These are phyloP conservation scores for Crypturellus tataupa DNA, from an alignment of 2,797 vertebrate genomes.

Conservation along the genomic window DNA sequence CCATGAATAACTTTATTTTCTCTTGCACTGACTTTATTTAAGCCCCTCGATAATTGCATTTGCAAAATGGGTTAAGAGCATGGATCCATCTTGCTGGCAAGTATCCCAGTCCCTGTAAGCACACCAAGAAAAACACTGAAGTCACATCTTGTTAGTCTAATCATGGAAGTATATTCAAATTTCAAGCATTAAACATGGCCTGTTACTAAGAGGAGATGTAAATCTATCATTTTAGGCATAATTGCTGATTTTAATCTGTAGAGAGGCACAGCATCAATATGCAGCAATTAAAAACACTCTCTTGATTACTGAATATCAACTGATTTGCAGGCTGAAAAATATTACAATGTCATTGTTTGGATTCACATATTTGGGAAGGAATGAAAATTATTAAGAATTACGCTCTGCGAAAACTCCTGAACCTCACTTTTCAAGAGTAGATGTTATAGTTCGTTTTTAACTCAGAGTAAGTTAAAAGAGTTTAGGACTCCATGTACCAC, in stretches of 20 bases:
- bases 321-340: neutral
- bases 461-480: neutral
- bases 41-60: conserved; percentile 57
- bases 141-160: conserved; percentile 6
- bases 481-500: neutral
- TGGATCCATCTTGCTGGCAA: conserved; percentile 41
- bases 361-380: neutral
- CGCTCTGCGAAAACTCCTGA: neutral
- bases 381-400: neutral
- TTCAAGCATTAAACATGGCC: neutral
- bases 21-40: conserved; percentile 51
- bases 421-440: neutral
- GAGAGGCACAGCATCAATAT: neutral
- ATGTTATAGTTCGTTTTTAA: neutral
- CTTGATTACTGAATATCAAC: neutral
- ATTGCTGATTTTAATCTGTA: neutral
- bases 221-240: neutral
- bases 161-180: neutral
- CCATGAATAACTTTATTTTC: conserved; percentile 32
- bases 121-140: neutral
- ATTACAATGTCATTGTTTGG: neutral
- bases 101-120: conserved; percentile 3
- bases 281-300: neutral
- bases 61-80: conserved; percentile 67
- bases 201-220: neutral